These are phyloP conservation scores for Kryptolebias ocellatus DNA, from an alignment of 2,797 vertebrate genomes.

Conservation along the genomic window DNA sequence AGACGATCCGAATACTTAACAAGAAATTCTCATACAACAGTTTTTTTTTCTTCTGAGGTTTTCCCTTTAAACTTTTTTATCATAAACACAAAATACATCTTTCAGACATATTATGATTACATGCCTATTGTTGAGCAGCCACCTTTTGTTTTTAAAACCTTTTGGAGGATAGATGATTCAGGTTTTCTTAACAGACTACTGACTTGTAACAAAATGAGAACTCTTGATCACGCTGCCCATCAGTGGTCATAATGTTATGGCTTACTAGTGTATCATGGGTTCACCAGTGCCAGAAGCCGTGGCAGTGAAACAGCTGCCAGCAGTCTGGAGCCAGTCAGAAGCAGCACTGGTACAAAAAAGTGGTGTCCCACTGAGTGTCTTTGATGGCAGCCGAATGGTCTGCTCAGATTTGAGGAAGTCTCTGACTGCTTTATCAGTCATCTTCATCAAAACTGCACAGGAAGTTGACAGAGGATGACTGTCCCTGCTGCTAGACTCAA, in stretches of 20 bases:
- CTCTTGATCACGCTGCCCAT: background rate
- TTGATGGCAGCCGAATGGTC: conserved; percentile 12
- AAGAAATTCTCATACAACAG: no score
- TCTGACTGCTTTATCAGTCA: conserved; percentile 20
- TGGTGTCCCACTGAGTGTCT: conserved; percentile 9
- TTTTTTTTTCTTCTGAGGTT: no score
- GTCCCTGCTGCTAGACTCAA: conserved; percentile 11
- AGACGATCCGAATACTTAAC: no score
- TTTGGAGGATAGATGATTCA: background rate
- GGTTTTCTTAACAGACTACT: background rate
- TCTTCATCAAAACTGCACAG: conserved; percentile 1
- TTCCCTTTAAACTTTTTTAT: no score
- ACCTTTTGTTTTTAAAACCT: no score
- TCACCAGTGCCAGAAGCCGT: conserved; percentile 8
- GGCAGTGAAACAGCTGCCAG: conserved; percentile 19
- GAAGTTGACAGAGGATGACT: conserved; percentile 19
- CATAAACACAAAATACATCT: no score
- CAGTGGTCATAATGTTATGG: conserved; percentile 9
- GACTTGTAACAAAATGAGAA: no score
- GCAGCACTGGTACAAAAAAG: background rate
- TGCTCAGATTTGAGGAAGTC: conserved; percentile 5
- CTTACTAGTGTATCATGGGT: background rate
- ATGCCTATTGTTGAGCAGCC: no score
- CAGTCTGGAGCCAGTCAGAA: conserved; percentile 7
- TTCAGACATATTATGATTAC: no score